These are phyloP conservation scores for Euwallacea similis DNA, from an alignment of 1,140 invertebrate genomes.

Conservation along the genomic window DNA sequence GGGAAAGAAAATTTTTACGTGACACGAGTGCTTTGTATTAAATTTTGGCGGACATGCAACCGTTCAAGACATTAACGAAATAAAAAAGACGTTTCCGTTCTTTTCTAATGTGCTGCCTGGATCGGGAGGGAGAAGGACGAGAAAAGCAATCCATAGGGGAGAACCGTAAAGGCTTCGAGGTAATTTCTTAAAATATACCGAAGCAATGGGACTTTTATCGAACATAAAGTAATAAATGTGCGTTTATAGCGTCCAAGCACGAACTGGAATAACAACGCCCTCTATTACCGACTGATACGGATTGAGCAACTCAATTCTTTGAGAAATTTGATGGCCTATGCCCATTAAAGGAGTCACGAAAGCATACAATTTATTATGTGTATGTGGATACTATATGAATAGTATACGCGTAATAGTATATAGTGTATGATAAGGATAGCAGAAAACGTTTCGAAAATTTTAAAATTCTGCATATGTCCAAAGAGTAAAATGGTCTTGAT, in stretches of 20 bases:
- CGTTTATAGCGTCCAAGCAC: slow-evolving; percentile 47
- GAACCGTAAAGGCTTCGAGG: slow-evolving; percentile 24
- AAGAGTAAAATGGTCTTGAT: too few species aligned
- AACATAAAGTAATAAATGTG: slow-evolving; percentile 47
- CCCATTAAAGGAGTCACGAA: slow-evolving; percentile 27
- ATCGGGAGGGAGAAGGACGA: slow-evolving; percentile 26
- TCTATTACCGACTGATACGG: slow-evolving; percentile 43
- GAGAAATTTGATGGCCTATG: slow-evolving; percentile 27
- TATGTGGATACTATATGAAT: too few species aligned
- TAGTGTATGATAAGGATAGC: too few species aligned
- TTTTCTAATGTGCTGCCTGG: not conserved
- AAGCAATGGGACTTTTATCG: slow-evolving; percentile 46
- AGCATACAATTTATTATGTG: not conserved
- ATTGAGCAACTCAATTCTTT: slow-evolving; percentile 37
- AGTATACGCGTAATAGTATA: too few species aligned
- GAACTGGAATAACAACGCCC: slow-evolving; percentile 39
- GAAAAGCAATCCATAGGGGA: slow-evolving; percentile 19
- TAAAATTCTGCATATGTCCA: too few species aligned
- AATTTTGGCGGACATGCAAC: slow-evolving; percentile 31
- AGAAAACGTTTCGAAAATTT: too few species aligned
- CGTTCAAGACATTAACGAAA: slow-evolving; percentile 26
- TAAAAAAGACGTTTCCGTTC: slow-evolving; percentile 24
- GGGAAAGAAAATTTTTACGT: slow-evolving; percentile 27
- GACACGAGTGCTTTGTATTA: slow-evolving; percentile 26
- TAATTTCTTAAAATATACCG: slow-evolving; percentile 49